A percentile compares a stretch with the other conserved stretches of the same genome.
These are phyloP conservation scores for Zosterops hypoxanthus DNA, from an alignment of 2,113 vertebrate genomes.

Conservation along the genomic window DNA sequence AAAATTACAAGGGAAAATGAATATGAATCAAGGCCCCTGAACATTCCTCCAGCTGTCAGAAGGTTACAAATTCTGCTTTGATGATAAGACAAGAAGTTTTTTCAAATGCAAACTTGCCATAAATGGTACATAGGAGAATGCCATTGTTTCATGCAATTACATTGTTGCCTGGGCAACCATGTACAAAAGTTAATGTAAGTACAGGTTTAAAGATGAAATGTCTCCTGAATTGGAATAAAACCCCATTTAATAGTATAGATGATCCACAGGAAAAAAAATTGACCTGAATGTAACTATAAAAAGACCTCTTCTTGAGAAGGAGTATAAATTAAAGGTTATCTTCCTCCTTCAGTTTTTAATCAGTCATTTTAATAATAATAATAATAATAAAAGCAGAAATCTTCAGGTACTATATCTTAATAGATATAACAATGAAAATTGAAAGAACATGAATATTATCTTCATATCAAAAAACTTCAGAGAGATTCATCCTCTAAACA, in stretches of 20 bases:
- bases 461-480: neutral
- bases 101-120: slow-evolving; percentile 65
- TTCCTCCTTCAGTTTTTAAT: slow-evolving; percentile 53
- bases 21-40: slow-evolving; percentile 61
- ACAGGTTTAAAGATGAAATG: slow-evolving; percentile 72
- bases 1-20: slow-evolving; percentile 66
- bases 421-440: neutral
- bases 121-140: slow-evolving; percentile 71
- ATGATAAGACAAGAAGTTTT: slow-evolving; percentile 64
- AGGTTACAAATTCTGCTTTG: slow-evolving; percentile 69
- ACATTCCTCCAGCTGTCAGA: slow-evolving; percentile 66
- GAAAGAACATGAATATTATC: neutral
- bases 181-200: slow-evolving; percentile 75
- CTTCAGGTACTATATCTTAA: neutral
- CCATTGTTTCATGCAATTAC: slow-evolving; percentile 77
- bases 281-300: slow-evolving; percentile 51
- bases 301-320: slow-evolving; percentile 42
- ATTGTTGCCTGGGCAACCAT: slow-evolving; percentile 76
- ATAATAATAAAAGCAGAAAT: slow-evolving; percentile 28
- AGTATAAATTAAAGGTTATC: slow-evolving; percentile 65
- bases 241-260: slow-evolving; percentile 34
- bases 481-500: neutral
- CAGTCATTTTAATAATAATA: neutral
- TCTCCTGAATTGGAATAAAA: slow-evolving; percentile 68
- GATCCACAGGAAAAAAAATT: slow-evolving; percentile 29